Evolutionary conservation across 2,113 vertebrate genomes (phyloP), one percentile per base, ranked within the genome.

Genomic region (Marcusenius ussheri): DNA sequence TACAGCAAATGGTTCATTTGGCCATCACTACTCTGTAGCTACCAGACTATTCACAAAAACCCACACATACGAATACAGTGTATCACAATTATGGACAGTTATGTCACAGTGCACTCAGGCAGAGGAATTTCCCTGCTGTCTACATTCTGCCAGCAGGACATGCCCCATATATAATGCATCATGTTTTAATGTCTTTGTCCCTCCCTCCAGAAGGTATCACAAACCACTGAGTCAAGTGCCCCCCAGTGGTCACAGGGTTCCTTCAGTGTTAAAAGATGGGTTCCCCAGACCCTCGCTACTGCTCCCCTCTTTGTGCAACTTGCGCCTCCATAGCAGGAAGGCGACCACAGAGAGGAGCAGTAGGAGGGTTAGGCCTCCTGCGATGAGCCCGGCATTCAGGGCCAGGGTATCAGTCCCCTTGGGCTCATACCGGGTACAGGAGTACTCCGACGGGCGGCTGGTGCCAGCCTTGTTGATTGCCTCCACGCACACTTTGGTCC

Each of bases 401-500:
- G 89, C 86, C 3, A 1, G 46, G 1, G 3, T 91, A 35, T 88
- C 8, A 0, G 88, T 83, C 1, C 89, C 2, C 5, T 11, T 35
- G 1, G 24, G 77, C 19, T 93, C 47, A 31, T 93, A 96, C 1
- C 89, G 87, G 49, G 6, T 45, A 58, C 96, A 96, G 27, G 95
- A 95, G 74, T 91, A 93, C 0, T 94, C 90, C 10, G 94, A 90
- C 0, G 87, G 51, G 3, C 0, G 0, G 56, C 95, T 96, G 46
- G 47, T 15, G 42, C 96, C 96, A 1, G 93, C 95, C 0, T 4
- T 45, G 88, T 96, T 96, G 39, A 93, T 70, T 0, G 96, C 96
- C 88, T 94, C 90, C 91, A 96, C 96, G 39, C 96, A 96, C 50
- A 96, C 95, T 19, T 88, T 94, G 0, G 93, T 91, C 3, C 96